Evolutionary conservation across 2,797 vertebrate species (phyloP), one percentile per base, ranked within the genome.

Genomic region (Danio aesculapii): DNA sequence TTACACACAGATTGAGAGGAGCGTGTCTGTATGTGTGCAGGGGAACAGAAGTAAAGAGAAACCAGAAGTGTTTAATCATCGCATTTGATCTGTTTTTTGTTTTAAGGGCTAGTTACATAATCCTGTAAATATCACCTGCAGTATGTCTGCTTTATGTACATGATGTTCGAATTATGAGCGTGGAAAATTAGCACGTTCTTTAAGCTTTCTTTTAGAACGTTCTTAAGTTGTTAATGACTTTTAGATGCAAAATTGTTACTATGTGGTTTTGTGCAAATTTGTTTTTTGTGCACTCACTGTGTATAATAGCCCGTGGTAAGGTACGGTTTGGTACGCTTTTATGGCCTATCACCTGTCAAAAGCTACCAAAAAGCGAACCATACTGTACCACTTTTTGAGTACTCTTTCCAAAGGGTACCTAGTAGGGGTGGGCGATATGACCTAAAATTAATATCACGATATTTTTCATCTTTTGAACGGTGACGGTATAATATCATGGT

Each of bases 11-110:
- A 76, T 19, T 46, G 19, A 58, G 49, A 13, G 8, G 6, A 59
- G 19, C 52, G 78, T 52, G 21, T 74, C 12, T 47, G 67, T 68
- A 79, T 75, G 87, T 87, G 84, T 69, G 82, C 62, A 75, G 64
- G 83, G 66, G 55, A 78, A 75, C 83, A 84, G 14, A 66, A 67
- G 61, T 58, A 67, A 74, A 66, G 10, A n/a, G 50, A 66, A 58
- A 50, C 61, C 44, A 67, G 16, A 67, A 81, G 69, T 67, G 50
- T 81, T 66, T 58, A 58, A 81, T 81, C 66, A 74, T 73, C 6
- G 1, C 17, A 72, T 55, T 76, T 8, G 62, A 19, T 19, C 50
- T 55, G 59, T 41, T 19, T 64, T 52, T 19, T 19, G 52, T 77
- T 68, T 19, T 30, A 30, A 58, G 11, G 16, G 30, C 14, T 49